phyloP scores from a whole-genome alignment of 2,888 invertebrate genomes.

The Pheosia gnoma region DNA sequence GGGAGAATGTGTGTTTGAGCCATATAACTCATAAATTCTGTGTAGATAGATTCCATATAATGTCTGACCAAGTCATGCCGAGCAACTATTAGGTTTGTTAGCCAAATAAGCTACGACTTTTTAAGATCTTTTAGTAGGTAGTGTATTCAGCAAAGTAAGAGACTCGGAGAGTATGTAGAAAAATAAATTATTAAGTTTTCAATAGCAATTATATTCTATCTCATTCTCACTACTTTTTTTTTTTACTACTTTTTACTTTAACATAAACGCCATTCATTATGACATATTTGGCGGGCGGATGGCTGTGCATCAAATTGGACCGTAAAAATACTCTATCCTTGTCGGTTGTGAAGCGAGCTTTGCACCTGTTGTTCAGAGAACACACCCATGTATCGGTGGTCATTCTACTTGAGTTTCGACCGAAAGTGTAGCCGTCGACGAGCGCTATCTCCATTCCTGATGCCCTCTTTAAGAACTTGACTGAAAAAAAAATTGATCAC shows the following conservation, averaged over 20 bases:
- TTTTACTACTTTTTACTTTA: not conserved
- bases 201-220: no score
- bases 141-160: no score
- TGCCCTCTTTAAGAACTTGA: not conserved
- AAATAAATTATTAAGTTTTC: no score
- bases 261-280: not conserved
- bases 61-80: no score
- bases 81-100: no score
- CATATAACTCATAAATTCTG: no score
- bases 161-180: no score
- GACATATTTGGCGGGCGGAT: not conserved
- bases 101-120: no score
- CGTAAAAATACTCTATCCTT: not conserved
- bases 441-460: not conserved
- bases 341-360: not conserved
- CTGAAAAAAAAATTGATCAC: not conserved
- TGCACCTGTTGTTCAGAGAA: not conserved
- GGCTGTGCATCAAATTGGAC: not conserved
- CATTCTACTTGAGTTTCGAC: not conserved
- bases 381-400: slow-evolving; percentile 1
- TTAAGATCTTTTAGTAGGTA: no score
- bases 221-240: no score
- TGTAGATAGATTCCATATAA: no score
- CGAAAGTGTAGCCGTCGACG: not conserved
- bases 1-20: no score